These are phyloP conservation scores for Tetrao urogallus DNA, from an alignment of 2,113 vertebrate genomes.

Conservation along the genomic window DNA sequence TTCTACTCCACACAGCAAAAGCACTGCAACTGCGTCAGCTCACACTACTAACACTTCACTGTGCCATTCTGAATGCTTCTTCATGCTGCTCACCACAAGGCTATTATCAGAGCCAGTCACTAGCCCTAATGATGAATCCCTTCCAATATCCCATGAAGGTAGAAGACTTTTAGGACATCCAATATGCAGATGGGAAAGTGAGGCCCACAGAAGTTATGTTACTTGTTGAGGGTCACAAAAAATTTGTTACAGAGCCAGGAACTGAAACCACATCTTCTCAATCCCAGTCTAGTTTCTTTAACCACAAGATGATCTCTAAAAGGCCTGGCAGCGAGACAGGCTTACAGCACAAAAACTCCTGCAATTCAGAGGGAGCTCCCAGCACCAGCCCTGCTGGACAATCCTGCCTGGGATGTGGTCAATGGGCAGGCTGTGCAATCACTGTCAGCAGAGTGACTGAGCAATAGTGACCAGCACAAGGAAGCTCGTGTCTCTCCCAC, in stretches of 20 bases:
- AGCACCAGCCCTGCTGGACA: background rate
- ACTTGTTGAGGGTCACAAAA: background rate
- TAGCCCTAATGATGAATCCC: background rate
- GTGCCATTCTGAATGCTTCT: background rate
- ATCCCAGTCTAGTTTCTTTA: background rate
- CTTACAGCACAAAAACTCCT: background rate
- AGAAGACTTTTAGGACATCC: background rate
- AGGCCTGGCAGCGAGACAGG: background rate
- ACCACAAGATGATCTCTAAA: background rate
- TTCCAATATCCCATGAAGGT: background rate
- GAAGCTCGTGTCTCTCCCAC: background rate
- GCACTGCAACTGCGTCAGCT: conserved; percentile 8
- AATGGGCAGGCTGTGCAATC: rapidly evolving
- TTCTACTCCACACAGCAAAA: conserved; percentile 26
- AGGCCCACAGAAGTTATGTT: background rate
- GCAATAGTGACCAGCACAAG: background rate
- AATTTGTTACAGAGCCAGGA: background rate
- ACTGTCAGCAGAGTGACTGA: background rate
- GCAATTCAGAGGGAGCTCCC: background rate
- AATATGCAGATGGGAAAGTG: background rate
- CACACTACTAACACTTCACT: background rate
- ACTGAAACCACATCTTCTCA: background rate
- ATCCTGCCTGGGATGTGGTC: background rate
- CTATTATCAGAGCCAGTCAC: background rate
- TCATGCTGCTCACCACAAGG: background rate